Percentiles rank a stretch among this genome's conserved stretches.
phyloP scores from a whole-genome alignment of 2,113 vertebrate species.

The Lophochroa leadbeateri region DNA sequence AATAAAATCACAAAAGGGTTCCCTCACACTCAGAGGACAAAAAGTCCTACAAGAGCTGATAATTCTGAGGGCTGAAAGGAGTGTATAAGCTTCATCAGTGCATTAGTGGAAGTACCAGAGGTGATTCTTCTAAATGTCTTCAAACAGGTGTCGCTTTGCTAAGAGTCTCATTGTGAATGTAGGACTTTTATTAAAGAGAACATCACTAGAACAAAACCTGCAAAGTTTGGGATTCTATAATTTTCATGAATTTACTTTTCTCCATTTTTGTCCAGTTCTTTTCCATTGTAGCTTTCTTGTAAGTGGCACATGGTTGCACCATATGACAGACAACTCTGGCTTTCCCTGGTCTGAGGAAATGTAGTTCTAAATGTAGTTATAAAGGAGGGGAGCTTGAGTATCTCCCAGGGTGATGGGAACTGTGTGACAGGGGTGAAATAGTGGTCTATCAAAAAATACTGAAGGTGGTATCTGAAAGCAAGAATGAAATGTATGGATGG shows the following conservation, averaged over 20 bases:
- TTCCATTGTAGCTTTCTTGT: background rate
- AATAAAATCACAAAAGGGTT: background rate
- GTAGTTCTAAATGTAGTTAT: background rate
- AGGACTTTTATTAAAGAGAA: background rate
- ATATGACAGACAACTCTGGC: background rate
- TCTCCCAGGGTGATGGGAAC: background rate
- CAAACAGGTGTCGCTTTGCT: background rate
- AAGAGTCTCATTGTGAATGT: background rate
- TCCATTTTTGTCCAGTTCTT: background rate
- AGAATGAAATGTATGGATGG: background rate
- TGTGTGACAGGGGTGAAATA: background rate
- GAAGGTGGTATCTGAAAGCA: background rate
- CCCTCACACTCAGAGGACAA: background rate
- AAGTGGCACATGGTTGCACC: background rate
- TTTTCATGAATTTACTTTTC: background rate
- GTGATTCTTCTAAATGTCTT: background rate
- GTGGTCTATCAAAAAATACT: background rate
- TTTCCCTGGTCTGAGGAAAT: background rate
- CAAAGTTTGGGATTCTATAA: background rate
- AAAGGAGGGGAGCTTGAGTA: background rate
- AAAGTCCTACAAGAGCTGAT: background rate
- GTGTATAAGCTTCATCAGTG: background rate
- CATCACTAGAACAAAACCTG: background rate
- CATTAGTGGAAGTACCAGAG: background rate
- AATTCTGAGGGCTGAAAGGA: background rate